Base-by-base conservation (phyloP, 2,797 vertebrate genomes). In the Pseudomugil gertrudae region DNA sequence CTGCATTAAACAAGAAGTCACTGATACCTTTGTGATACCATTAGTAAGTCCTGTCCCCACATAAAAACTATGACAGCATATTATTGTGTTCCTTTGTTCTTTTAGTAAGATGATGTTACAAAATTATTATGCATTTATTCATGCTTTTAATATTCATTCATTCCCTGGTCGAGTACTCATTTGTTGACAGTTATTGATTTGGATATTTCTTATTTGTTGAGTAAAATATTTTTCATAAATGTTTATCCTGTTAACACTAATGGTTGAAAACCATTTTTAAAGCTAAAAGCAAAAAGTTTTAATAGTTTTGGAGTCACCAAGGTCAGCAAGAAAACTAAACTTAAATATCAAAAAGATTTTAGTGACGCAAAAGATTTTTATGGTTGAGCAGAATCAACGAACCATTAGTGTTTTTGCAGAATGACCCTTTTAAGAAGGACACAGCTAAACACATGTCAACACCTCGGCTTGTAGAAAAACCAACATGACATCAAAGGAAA, bases 381-480 rank as follows among this genome's bases (percentile, higher is more conserved):
- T 2, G 10, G 13, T 38, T 38, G 13, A 38, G 36, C 36, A 38
- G 36, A 38, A 13, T 35, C 9, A 38, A 32, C 1, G 36, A 38
- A 15, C 36, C 1, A 17, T 15, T 1, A 43, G 17, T n/a, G 8
- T 9, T 23, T 48, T 23, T 23, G 45, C 10, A 48, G 21, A 48
- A 48, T 48, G 21, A 23, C 45, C n/a, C 3, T 21, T 48, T 48
- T 48, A 2, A 11, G 21, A 24, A 48, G 21, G 23, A 43, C 17
- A 43, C 17, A 6, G 40, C 1, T 43, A n/a, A n/a, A 43, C 1
- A 43, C 19, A 4, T 43, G 19, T n/a, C 40, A 43, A 43, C 40
- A n/a, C 19, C 36, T 9, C n/a, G 9, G 45, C 21, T 66, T 58
- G 27, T 7, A 50, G 51, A 63, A 6, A 36, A 72, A 23, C 38